A percentile compares a stretch with the other conserved stretches of the same genome.
phyloP scores from a whole-genome alignment of 2,797 vertebrate genomes.

The Melanotaenia trifasciata region DNA sequence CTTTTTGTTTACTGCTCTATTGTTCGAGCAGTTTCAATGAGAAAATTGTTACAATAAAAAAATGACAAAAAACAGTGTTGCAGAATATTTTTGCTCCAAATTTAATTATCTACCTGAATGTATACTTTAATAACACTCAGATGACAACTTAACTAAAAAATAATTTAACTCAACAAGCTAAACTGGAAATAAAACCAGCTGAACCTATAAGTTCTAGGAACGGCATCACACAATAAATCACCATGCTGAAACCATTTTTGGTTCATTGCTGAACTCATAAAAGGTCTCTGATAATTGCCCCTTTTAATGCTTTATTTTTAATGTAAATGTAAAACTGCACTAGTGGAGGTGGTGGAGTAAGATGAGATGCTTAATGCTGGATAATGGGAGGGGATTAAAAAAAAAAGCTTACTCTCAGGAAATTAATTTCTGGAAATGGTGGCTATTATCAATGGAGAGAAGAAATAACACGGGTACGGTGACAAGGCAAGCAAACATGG shows the following conservation, averaged over 20 bases:
- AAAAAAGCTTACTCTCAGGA: conserved; percentile 9
- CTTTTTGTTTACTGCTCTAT: too few relatives aligned
- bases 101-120: background rate
- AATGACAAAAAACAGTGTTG: background rate
- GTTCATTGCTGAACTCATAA: conserved; percentile 29
- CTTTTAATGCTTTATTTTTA: conserved; percentile 41
- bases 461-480: conserved; percentile 11
- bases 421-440: conserved; percentile 44
- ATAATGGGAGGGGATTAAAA: conserved; percentile 52
- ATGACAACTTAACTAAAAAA: background rate
- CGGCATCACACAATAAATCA: conserved; percentile 1
- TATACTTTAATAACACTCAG: background rate
- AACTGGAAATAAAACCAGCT: background rate
- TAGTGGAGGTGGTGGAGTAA: conserved; percentile 52
- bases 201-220: background rate
- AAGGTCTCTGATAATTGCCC: conserved; percentile 48
- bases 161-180: background rate
- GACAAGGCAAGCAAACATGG: conserved; percentile 40
- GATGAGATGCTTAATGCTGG: conserved; percentile 42
- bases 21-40: too few relatives aligned
- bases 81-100: background rate
- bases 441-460: conserved; percentile 15
- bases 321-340: conserved; percentile 41
- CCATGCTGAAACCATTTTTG: conserved; percentile 17
- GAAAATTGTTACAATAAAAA: too few relatives aligned